A percentile compares a stretch with the other conserved stretches of the same genome.
These are phyloP conservation scores for Eublepharis macularius DNA, from an alignment of 2,113 vertebrate genomes.

Conservation along the genomic window DNA sequence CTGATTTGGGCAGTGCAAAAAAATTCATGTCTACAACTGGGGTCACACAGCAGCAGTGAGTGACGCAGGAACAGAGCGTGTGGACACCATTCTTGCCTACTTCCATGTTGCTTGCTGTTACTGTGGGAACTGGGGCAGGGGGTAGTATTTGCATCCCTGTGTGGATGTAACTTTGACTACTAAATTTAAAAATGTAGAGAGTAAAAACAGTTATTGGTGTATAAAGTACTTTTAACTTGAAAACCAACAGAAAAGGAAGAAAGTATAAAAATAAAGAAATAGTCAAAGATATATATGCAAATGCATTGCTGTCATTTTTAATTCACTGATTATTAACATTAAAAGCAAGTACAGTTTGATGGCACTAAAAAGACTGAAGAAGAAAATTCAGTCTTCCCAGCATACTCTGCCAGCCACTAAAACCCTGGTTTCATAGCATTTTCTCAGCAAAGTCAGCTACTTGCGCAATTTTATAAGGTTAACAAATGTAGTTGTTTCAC, in stretches of 20 bases:
- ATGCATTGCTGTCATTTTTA: neutral
- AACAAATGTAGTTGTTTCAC: neutral
- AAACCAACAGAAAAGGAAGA: neutral
- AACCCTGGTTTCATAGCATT: neutral
- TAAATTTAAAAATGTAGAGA: constrained; percentile 6
- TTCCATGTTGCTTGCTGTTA: neutral
- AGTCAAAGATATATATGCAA: constrained; percentile 10
- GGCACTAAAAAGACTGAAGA: neutral
- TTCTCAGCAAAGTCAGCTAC: neutral
- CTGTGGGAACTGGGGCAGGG: no score
- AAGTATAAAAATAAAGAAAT: constrained; percentile 11
- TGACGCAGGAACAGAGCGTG: no score
- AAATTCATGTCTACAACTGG: neutral
- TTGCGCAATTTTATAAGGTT: neutral
- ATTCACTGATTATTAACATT: neutral
- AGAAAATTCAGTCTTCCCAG: neutral
- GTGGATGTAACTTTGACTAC: neutral
- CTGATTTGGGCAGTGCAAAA: neutral
- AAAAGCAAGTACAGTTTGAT: neutral
- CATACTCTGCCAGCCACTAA: neutral
- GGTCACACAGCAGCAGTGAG: neutral
- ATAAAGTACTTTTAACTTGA: neutral
- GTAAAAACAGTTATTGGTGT: neutral
- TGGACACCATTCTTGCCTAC: no score
- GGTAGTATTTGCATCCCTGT: no score